Evolutionary conservation across 1,140 invertebrate genomes (phyloP), one percentile per base, ranked within the genome.

Genomic region (Drosophila sproati): DNA sequence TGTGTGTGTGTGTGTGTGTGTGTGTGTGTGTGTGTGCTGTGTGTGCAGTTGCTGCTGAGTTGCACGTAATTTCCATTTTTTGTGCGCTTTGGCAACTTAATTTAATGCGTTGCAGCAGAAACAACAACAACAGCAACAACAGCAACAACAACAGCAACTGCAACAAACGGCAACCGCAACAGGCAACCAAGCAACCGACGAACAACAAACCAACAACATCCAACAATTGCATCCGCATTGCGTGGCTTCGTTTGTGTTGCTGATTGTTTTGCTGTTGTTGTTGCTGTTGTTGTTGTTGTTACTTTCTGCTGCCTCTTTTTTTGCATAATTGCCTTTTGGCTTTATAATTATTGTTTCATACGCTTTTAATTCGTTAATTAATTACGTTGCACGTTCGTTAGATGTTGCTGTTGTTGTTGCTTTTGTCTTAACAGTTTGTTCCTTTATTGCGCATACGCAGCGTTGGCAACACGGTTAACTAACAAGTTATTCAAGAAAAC

Each of bases 51-150:
- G 39, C 4, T 41, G 57, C 62, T 55, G 47, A 43, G 73, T 74
- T 77, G 83, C 85, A 88, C 83, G 77, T 87, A 85, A 88, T 88
- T 89, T 89, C 85, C 80, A 88, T 89, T 88, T 89, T 89, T 88
- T 85, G 85, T 73, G 80, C 72, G 68, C 80, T 89, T 91, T 88
- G 83, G 88, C 89, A 91, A 91, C 88, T 91, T 91, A 88, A 91
- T 91, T 91, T 91, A 91, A 91, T 91, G 88, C 88, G 88, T 91
- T 90, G 86, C 80, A 88, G 67, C 76, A 78, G 73, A 77, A 75
- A 79, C 80, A 50, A 5, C 37, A 66, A 28, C 41, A 43, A 7
- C 59, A 70, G 29, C 73, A 64, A 61, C 81, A 60, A 73, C 56
- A 31, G 12, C 54, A 51, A 48, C 72, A 78, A 78, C 63, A 54